These are phyloP conservation scores for Apis dorsata DNA, from an alignment of 1,140 invertebrate species.

Conservation along the genomic window DNA sequence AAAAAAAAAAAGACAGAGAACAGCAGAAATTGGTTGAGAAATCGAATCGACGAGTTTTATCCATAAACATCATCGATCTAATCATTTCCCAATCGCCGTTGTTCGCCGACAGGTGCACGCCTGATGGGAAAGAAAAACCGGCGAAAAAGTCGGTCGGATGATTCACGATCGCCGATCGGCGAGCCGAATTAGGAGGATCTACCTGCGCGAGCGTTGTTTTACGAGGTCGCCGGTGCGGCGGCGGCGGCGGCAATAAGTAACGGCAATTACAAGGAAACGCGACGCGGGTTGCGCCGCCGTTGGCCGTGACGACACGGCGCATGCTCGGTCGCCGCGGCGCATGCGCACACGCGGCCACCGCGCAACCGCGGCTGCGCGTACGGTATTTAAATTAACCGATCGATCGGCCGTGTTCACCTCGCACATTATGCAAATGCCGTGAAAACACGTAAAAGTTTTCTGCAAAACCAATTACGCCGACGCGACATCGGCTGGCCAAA, in stretches of 20 bases:
- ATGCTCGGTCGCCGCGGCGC: constrained; percentile 43
- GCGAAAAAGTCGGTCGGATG: constrained; percentile 43
- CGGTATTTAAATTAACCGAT: constrained; percentile 79
- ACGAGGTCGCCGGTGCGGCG: constrained; percentile 49
- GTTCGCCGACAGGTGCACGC: neutral
- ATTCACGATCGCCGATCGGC: constrained; percentile 31
- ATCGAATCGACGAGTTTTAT: neutral
- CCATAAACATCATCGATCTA: neutral
- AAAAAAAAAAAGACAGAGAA: too few relatives aligned
- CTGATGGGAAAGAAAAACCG: constrained; percentile 7
- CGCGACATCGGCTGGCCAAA: constrained; percentile 68
- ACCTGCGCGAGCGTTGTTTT: constrained; percentile 58
- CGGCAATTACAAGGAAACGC: constrained; percentile 78
- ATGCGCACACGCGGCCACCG: constrained; percentile 41
- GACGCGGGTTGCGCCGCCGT: constrained; percentile 58
- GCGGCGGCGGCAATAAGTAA: constrained; percentile 74
- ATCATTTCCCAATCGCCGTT: neutral
- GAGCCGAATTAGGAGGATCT: constrained; percentile 68
- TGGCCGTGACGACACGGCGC: constrained; percentile 25
- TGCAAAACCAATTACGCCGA: constrained; percentile 77
- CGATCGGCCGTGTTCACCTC: constrained; percentile 74
- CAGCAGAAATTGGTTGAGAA: neutral
- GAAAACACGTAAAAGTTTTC: constrained; percentile 78
- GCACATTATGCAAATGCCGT: constrained; percentile 78
- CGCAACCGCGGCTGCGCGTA: constrained; percentile 57